These are phyloP conservation scores for Hephaestus fuliginosus DNA, from an alignment of 2,797 vertebrate genomes.

Conservation along the genomic window DNA sequence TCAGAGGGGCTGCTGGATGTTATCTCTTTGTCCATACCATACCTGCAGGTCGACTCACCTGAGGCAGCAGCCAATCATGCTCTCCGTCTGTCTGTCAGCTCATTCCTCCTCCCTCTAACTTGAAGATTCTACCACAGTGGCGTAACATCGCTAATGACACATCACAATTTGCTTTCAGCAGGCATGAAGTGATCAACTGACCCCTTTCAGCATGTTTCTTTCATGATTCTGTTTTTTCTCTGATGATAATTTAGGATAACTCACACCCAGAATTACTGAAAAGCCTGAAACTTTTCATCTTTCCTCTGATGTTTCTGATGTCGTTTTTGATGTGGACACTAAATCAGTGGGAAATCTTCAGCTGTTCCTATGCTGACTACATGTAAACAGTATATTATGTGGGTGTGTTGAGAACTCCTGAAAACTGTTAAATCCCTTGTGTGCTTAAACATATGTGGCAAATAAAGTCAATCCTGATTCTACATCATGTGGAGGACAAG, in stretches of 20 bases:
- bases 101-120: conserved; percentile 13
- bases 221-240: conserved; percentile 1
- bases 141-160: conserved; percentile 7
- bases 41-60: conserved; percentile 70
- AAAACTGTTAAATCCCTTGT: background rate
- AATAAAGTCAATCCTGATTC: background rate
- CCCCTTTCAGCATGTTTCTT: background rate
- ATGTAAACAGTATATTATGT: background rate
- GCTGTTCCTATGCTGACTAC: background rate
- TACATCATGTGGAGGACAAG: background rate
- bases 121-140: background rate
- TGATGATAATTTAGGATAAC: background rate
- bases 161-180: background rate
- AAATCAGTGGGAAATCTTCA: background rate
- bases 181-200: background rate
- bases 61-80: conserved; percentile 60
- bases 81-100: conserved; percentile 31
- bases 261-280: no score
- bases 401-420: background rate
- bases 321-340: background rate
- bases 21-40: conserved; percentile 74
- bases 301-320: background rate
- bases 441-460: background rate
- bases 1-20: conserved; percentile 74
- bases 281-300: background rate